Evolutionary conservation across 2,113 vertebrate genomes (phyloP).

Genomic region (Strigops habroptila): DNA sequence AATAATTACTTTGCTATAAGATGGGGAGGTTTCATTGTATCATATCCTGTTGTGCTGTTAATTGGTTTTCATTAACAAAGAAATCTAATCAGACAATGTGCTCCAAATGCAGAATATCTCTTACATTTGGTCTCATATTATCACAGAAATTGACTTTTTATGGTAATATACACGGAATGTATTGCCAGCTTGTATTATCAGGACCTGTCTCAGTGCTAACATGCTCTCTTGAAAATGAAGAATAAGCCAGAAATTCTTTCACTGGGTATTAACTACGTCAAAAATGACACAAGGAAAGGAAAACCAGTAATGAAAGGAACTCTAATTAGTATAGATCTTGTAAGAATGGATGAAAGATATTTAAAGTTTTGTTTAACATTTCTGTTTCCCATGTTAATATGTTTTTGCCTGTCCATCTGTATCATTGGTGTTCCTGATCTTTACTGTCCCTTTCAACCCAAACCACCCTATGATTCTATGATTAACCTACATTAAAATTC

Average conservation of each 20-base stretch:
- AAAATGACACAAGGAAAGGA: not conserved
- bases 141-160: constrained; percentile 7
- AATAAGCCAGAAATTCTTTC: not conserved
- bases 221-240: not conserved
- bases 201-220: not conserved
- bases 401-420: not conserved
- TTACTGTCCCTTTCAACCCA: not conserved
- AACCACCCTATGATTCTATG: not conserved
- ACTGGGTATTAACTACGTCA: not conserved
- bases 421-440: not conserved
- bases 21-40: not conserved
- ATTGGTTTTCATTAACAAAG: constrained; percentile 47
- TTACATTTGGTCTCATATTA: not conserved
- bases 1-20: constrained; percentile 16
- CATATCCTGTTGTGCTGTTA: not conserved
- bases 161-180: not conserved
- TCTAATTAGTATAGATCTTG: not conserved
- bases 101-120: not conserved
- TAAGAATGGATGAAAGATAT: not conserved
- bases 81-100: not conserved
- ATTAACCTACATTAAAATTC: not conserved
- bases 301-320: not conserved
- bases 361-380: not conserved
- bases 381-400: not conserved
- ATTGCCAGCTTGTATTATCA: not conserved